Conservation (phyloP, 2,888 invertebrate genomes). For the Standfussiana lucernea region DNA sequence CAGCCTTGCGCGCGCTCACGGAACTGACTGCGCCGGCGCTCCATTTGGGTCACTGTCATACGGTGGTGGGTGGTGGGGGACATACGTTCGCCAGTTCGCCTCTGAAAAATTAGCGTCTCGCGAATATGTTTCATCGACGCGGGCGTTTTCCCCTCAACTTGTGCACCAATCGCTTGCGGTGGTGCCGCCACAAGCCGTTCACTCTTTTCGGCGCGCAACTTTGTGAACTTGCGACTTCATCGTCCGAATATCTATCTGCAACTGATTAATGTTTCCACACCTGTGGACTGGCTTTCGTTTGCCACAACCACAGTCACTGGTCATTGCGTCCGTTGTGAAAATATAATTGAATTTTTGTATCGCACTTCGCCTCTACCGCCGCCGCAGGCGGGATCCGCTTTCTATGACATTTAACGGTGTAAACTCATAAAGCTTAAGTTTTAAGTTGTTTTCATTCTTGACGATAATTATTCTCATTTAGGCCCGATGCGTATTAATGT, state of each 20-base stretch:
- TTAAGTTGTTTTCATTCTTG: slow-evolving; percentile 33
- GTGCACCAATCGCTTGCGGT: slow-evolving; percentile 82
- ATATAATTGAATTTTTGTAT: slow-evolving; percentile 41
- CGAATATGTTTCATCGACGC: slow-evolving; percentile 87
- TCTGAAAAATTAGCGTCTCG: slow-evolving; percentile 89
- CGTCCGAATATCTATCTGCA: slow-evolving; percentile 65
- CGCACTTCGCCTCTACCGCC: slow-evolving; percentile 21
- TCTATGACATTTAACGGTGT: slow-evolving; percentile 56
- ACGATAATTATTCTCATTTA: slow-evolving; percentile 9
- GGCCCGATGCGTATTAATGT: slow-evolving; percentile 7
- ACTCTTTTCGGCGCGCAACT: slow-evolving; percentile 56
- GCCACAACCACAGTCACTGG: slow-evolving; percentile 55
- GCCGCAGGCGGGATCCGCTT: slow-evolving; percentile 48
- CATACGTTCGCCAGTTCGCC: slow-evolving; percentile 83
- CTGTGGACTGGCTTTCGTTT: slow-evolving; percentile 63
- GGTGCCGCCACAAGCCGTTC: slow-evolving; percentile 56
- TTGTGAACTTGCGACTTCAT: slow-evolving; percentile 66
- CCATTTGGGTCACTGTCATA: slow-evolving; percentile 90
- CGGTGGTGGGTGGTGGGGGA: slow-evolving; percentile 88
- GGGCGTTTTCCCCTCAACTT: slow-evolving; percentile 84
- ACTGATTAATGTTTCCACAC: slow-evolving; percentile 71
- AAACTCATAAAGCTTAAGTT: slow-evolving; percentile 37
- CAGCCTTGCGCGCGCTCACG: slow-evolving; percentile 84
- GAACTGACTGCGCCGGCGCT: slow-evolving; percentile 89
- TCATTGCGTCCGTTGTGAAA: slow-evolving; percentile 45